Evolutionary conservation across 2,888 invertebrate species (phyloP).

Genomic region (Phengaris alcon): DNA sequence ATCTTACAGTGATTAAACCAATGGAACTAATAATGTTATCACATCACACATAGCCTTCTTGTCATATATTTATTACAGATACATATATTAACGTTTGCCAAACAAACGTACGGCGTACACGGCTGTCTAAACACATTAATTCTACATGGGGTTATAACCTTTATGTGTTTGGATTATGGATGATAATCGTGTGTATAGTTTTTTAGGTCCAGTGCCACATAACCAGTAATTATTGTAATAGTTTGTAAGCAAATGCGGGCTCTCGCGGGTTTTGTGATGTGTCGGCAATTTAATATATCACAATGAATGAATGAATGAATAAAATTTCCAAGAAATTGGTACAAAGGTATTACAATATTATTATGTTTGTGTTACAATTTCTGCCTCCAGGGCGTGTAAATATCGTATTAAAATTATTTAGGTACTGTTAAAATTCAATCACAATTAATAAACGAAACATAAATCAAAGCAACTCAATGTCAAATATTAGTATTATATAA

Average conservation of each 20-base stretch:
- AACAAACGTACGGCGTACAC: constrained; percentile 4
- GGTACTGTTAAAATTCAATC: too few relatives aligned
- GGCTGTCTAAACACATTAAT: background rate
- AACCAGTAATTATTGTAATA: constrained; percentile 6
- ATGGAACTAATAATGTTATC: constrained; percentile 1
- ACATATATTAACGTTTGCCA: background rate
- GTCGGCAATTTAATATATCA: background rate
- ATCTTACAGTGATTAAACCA: background rate
- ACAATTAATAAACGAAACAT: too few relatives aligned
- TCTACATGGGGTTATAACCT: background rate
- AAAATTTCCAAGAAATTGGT: too few relatives aligned
- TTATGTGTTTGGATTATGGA: background rate
- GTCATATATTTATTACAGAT: background rate
- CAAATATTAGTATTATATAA: too few relatives aligned
- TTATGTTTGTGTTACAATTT: too few relatives aligned
- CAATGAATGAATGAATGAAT: too few relatives aligned
- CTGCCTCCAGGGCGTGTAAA: too few relatives aligned
- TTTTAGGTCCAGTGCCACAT: background rate
- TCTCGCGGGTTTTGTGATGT: constrained; percentile 5
- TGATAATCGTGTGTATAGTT: background rate
- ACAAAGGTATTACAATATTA: too few relatives aligned
- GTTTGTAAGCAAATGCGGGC: constrained; percentile 11
- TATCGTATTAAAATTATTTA: too few relatives aligned
- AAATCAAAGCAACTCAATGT: too few relatives aligned
- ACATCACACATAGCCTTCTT: background rate